Percentiles rank a stretch among this genome's conserved stretches.
Evolutionary conservation across 2,113 vertebrate genomes (phyloP).

Genomic region (Eupsittula cactorum): DNA sequence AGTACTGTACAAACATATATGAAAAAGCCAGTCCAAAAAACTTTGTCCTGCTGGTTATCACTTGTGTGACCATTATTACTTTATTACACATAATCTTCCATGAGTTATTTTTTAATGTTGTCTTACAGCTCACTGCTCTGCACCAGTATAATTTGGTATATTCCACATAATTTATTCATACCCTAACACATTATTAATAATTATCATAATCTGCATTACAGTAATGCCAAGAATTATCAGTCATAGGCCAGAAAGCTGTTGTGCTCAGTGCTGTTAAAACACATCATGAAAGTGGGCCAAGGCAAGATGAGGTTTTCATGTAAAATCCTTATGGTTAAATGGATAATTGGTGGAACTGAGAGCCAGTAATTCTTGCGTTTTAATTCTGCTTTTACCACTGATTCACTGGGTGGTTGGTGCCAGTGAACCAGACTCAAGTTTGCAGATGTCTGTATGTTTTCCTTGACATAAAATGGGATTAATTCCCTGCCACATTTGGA

Average conservation of each 20-base stretch:
- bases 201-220: conserved; percentile 30
- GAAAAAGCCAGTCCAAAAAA: not conserved
- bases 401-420: not conserved
- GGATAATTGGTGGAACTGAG: not conserved
- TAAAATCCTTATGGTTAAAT: not conserved
- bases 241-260: not conserved
- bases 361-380: not conserved
- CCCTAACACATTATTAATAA: not conserved
- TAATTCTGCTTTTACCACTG: not conserved
- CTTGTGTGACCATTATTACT: not conserved
- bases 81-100: not conserved
- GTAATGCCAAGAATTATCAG: conserved; percentile 14
- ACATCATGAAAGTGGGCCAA: not conserved
- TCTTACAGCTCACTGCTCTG: not conserved
- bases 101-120: not conserved
- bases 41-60: not conserved
- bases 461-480: not conserved
- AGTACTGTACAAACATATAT: not conserved
- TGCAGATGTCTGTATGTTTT: not conserved
- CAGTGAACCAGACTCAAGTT: not conserved
- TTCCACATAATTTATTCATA: conserved; percentile 10
- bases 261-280: not conserved
- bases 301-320: not conserved
- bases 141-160: not conserved
- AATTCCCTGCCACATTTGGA: not conserved